Conservation (phyloP, 2,888 invertebrate genomes). For the Cerceris ruficornis region DNA sequence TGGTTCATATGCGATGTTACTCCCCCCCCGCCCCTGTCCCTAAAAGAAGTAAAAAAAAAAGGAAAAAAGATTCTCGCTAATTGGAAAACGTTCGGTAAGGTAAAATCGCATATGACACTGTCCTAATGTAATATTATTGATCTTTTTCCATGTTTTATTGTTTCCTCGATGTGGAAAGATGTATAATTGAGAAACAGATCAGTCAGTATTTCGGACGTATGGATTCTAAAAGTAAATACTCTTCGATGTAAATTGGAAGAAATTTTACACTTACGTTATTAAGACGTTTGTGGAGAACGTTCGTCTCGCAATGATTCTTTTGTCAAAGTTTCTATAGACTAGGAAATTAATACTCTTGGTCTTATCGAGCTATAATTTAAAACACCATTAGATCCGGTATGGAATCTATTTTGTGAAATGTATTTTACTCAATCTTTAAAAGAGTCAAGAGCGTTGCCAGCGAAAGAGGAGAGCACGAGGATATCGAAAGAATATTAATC, state of each 20-base stretch:
- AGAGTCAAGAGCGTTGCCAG: conserved; percentile 53
- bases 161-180: conserved; percentile 49
- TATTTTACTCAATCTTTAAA: conserved; percentile 63
- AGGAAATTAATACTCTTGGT: conserved; percentile 41
- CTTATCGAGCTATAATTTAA: conserved; percentile 55
- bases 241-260: conserved; percentile 39
- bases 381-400: conserved; percentile 58
- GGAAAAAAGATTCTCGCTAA: conserved; percentile 24
- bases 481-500: conserved; percentile 9
- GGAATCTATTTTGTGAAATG: conserved; percentile 62
- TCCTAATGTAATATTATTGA: conserved; percentile 52
- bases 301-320: conserved; percentile 40
- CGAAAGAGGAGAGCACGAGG: neutral
- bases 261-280: conserved; percentile 43
- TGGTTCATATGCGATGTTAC: conserved; percentile 51
- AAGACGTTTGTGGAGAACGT: conserved; percentile 35
- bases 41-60: too few species aligned
- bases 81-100: conserved; percentile 35
- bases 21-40: neutral
- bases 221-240: conserved; percentile 47
- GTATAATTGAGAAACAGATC: conserved; percentile 34
- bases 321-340: conserved; percentile 47
- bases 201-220: conserved; percentile 47
- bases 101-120: conserved; percentile 51
- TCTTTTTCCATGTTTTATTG: conserved; percentile 44